Conservation (phyloP, 2,113 vertebrate species). For the Climacteris rufus region DNA sequence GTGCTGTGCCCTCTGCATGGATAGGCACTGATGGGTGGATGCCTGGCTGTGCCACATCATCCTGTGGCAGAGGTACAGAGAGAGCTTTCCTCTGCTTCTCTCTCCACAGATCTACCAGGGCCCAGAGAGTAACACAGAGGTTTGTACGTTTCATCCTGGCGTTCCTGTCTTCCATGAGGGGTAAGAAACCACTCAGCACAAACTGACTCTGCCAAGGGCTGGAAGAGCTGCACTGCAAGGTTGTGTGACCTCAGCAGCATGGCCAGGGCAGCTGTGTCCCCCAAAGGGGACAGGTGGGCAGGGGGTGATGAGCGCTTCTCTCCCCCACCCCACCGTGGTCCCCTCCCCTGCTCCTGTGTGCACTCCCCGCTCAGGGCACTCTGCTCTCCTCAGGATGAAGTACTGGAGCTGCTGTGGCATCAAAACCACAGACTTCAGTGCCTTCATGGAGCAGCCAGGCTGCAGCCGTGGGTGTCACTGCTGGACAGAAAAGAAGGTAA, state of each 20-base stretch:
- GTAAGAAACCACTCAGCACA: slow-evolving; percentile 66
- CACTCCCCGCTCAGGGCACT: background rate
- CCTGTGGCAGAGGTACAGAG: background rate
- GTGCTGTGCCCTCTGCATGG: background rate
- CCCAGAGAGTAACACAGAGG: slow-evolving; percentile 74
- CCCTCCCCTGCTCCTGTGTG: background rate
- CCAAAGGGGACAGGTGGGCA: background rate
- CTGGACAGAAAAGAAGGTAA: slow-evolving; percentile 84
- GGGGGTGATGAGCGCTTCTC: background rate
- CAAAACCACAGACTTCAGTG: slow-evolving; percentile 87
- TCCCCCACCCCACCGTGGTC: background rate
- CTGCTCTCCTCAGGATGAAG: slow-evolving; percentile 80
- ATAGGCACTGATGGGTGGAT: background rate
- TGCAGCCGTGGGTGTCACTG: slow-evolving; percentile 84
- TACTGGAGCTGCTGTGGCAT: slow-evolving; percentile 96
- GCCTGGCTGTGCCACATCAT: fast-evolving
- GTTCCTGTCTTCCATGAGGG: slow-evolving; percentile 92
- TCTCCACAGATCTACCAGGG: slow-evolving; percentile 79
- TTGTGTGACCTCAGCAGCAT: background rate
- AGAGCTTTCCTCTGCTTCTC: background rate
- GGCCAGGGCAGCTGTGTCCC: fast-evolving
- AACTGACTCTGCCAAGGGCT: background rate
- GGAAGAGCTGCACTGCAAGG: fast-evolving
- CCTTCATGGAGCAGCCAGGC: slow-evolving; percentile 91
- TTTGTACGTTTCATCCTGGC: slow-evolving; percentile 87